Base-by-base conservation (phyloP, 1,140 invertebrate genomes). In the Aphelenchoides avenae region DNA sequence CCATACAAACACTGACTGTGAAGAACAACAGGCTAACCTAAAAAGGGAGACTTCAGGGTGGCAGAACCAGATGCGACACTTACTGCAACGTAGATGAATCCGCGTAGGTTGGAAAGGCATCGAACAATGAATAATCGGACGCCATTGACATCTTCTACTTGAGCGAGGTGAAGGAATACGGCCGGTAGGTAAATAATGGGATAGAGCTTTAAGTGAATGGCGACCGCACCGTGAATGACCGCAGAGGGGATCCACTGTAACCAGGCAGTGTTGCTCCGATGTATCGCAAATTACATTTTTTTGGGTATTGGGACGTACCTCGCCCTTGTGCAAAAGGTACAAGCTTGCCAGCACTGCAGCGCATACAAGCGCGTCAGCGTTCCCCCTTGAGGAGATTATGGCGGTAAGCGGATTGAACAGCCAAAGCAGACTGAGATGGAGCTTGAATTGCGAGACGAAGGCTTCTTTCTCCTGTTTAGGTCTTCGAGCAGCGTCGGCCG, bases 121-220 rank as follows among this genome's bases (percentile, higher is more conserved):
- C 41, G 27, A 27, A 27, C 72, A 67, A 62, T 33, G 30, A 50
- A 61, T 3, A n/a, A 47, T 15, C 24, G 41, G 15, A 72, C 5
- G 7, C 26, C 26, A 9, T 48, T 5, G 1, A 0, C 2, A 53
- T 30, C 2, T 37, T 15, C 22, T 37, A 62, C 42, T 33, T 41
- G 11, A 20, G 61, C 31, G 11, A 64, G 20, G 20, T 42, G 39
- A 24, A 60, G 34, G 15, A 53, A 65, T 24, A 47, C 63, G 40
- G 55, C 56, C 29, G 47, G 56, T 22, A 47, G 11, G 56, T 70
- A 62, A 34, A 63, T 52, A 18, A 95, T 69, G 1, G 94, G 91
- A 80, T 97, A 98, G 0, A 97, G 79, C 64, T 94, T 86, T 43
- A 97, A 84, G 83, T 98, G 93, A 66, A 96, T 85, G 0, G 91